Base-by-base conservation (phyloP, 2,797 vertebrate genomes). In the Coracias cyanogaster region DNA sequence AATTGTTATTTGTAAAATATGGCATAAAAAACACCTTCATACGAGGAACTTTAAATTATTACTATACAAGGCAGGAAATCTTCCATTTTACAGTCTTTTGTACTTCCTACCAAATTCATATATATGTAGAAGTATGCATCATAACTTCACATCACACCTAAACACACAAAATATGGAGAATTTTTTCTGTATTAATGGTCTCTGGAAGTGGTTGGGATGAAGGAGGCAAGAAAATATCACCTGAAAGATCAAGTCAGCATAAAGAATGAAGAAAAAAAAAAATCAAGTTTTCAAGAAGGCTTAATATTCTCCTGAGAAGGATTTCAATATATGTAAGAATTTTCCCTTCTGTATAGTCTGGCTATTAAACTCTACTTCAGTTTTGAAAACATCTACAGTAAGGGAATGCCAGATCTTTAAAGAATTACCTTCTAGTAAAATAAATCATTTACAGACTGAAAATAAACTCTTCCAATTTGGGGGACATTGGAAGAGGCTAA, bases 321-420 rank as follows among this genome's bases (percentile, higher is more conserved):
- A 46, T 81, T 89, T 81, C 11, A 37, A 48, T 52, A 22, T 48
- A 43, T 15, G 16, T 48, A 6, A n/a, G 18, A 7, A 16, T 54
- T 65, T 66, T 81, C 15, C 37, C 17, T 70, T 86, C 31, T 61
- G 2, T 61, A 31, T 57, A 65, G 69, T 41, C 41, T 61, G 22
- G 1, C 7, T 37, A 4, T 49, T 1, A 0, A 71, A 39, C 13
- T 84, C 20, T 35, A n/a, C 12, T 39, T 71, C 15, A 26, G 10
- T 88, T 92, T 73, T 45, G 16, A 58, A 89, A 90, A 65, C 4
- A 64, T n/a, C 16, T 4, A 20, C 6, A 13, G 12, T 18, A 58
- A 33, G 0, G 1, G 15, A 60, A 65, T 64, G 6, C 3, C 24
- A 73, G 22, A 37, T n/a, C 4, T 46, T 52, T 39, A 51, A 80